Base-by-base conservation (phyloP, 1,140 invertebrate species). In the Acromyrmex charruanus region DNA sequence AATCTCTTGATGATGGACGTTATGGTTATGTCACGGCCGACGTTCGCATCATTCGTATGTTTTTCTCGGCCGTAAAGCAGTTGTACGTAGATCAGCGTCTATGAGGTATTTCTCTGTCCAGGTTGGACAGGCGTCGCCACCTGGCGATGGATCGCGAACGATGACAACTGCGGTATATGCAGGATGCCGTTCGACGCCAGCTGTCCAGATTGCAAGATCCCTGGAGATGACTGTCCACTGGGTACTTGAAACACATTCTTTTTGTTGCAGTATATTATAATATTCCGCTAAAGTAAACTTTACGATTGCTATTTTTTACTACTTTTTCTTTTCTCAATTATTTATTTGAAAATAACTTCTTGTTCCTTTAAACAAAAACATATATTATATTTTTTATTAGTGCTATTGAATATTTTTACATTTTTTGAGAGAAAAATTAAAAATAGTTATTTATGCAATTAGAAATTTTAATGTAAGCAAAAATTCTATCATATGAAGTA, bases 91-190 rank as follows among this genome's bases (percentile, higher is more conserved):
- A 35, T 2, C 49, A 4, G 1, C 44, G 9, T 71, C 44, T 1
- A 53, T 63, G 25, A 59, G 49, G 55, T 10, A 21, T 72, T 68
- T 77, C 53, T 87, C 88, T 79, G 28, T 49, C 35, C 68, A 98
- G 97, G 97, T 95, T 99, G 99, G 98, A 98, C 97, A 85, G 98
- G 98, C 86, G 99, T 99, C 65, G 99, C 99, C 89, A 98, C 98
- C 94, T 99, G 99, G 99, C 97, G 98, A 93, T 99, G 99, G 99
- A 97, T 99, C 88, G 99, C 99, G 6, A 99, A 99, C 96, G 99
- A 99, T 96, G 99, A 99, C 93, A 99, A 98, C 94, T 99, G 99
- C 95, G 99, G 99, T 69, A 99, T 99, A 94, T 99, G 99, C 96
- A 97, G 99, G 87, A 99, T 99, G 98, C 97, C 99, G 44, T 99